Evolutionary conservation across 2,797 vertebrate species (phyloP).

Genomic region (Serranus cabrilla): DNA sequence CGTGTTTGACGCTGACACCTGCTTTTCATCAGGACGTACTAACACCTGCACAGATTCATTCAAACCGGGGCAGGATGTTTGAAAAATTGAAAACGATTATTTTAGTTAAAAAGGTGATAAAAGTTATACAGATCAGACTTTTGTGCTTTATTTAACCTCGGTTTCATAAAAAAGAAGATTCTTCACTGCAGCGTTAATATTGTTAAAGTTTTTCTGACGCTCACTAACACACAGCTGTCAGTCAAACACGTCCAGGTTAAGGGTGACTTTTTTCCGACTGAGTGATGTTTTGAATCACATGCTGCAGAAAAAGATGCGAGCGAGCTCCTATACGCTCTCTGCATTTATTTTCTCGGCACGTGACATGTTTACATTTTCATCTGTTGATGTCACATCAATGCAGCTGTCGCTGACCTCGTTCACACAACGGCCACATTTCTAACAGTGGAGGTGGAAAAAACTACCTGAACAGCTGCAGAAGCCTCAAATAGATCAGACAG

Average conservation of each 20-base stretch:
- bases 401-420: conserved; percentile 54
- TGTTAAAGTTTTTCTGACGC: not conserved
- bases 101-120: not conserved
- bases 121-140: not conserved
- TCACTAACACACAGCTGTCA: conserved; percentile 45
- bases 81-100: not conserved
- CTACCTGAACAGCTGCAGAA: not conserved
- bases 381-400: conserved; percentile 43
- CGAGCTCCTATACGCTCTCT: not conserved
- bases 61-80: not conserved
- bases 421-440: conserved; percentile 51
- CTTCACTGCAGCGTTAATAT: too few relatives aligned
- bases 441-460: conserved; percentile 41
- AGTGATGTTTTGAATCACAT: conserved; percentile 68
- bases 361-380: conserved; percentile 62
- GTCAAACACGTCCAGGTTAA: conserved; percentile 74
- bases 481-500: too few relatives aligned
- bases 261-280: conserved; percentile 63
- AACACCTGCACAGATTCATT: conserved; percentile 11
- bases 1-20: conserved; percentile 66
- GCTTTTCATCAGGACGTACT: conserved; percentile 13
- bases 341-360: conserved; percentile 73
- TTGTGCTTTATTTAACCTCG: not conserved
- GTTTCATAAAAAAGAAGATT: not conserved
- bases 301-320: conserved; percentile 66